Evolutionary conservation across 2,113 vertebrate genomes (phyloP).

Genomic region (Eulemur rufifrons): DNA sequence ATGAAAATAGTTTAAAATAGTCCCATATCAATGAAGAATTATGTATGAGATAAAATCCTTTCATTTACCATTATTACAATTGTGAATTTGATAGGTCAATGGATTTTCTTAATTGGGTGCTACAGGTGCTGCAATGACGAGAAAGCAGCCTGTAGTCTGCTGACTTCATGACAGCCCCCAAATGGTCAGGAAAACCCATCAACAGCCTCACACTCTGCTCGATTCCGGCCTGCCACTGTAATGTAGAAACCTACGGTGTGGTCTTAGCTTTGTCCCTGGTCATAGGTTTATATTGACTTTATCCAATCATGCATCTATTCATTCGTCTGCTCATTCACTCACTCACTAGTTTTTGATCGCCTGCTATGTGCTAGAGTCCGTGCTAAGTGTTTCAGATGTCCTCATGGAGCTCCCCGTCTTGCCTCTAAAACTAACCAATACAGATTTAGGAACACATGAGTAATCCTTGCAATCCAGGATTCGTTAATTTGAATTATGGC

Average conservation of each 20-base stretch:
- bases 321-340: not conserved
- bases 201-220: not conserved
- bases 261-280: not conserved
- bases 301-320: not conserved
- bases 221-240: not conserved
- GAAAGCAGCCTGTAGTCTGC: not conserved
- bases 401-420: not conserved
- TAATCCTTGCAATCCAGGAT: not conserved
- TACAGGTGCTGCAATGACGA: not conserved
- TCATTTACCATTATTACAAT: not conserved
- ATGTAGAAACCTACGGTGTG: not conserved
- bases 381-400: not conserved
- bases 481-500: not conserved
- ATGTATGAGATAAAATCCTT: not conserved
- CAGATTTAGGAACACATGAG: not conserved
- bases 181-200: not conserved
- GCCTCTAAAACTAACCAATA: not conserved
- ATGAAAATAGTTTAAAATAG: not conserved
- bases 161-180: not conserved
- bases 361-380: not conserved
- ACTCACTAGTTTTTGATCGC: not conserved
- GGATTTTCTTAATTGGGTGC: not conserved
- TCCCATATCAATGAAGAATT: not conserved
- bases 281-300: not conserved
- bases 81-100: not conserved